Evolutionary conservation across 2,113 vertebrate genomes (phyloP), one percentile per base, ranked within the genome.

Genomic region (Stercorarius parasiticus): DNA sequence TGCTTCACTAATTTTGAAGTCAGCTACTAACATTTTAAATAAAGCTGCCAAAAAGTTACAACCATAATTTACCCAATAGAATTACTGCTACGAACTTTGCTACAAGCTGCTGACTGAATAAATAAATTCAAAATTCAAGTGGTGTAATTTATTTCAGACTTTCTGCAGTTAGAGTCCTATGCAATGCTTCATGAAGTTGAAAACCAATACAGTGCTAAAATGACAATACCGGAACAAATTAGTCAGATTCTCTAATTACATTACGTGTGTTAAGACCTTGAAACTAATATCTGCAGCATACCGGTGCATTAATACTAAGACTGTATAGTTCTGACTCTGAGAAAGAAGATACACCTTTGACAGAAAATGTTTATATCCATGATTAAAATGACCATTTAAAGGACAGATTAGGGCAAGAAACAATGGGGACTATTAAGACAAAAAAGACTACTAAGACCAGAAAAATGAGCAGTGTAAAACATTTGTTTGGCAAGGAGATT

Each of bases 11-110:
- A 94, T 94, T 87, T 91, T 83, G 15, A 66, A 90, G 67, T 74
- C 42, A 80, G 52, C 47, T 79, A 66, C 94, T 95, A 94, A 58
- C 94, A 93, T 70, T 91, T 91, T 93, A 91, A 91, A 70, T 82
- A 32, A 94, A 95, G 45, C 42, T 93, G 71, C 61, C 89, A 80
- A 53, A 72, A 95, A 47, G 23, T 93, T 94, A 66, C 38, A 62
- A 62, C 70, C 16, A 27, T 77, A 85, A 91, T 93, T 84, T 89
- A 56, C 43, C 32, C 56, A 69, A 53, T 23, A 84, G 52, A 87
- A 79, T 79, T 91, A 36, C 62, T 85, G 61, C 56, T 91, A 30
- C 62, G 86, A 95, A 76, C 86, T 85, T 91, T 77, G 23, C 62
- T 94, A 82, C 61, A 79, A 92, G 81, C 69, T 81, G 58, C 42